Conservation (phyloP, 2,888 invertebrate genomes). For the Clepsis dumicolana region DNA sequence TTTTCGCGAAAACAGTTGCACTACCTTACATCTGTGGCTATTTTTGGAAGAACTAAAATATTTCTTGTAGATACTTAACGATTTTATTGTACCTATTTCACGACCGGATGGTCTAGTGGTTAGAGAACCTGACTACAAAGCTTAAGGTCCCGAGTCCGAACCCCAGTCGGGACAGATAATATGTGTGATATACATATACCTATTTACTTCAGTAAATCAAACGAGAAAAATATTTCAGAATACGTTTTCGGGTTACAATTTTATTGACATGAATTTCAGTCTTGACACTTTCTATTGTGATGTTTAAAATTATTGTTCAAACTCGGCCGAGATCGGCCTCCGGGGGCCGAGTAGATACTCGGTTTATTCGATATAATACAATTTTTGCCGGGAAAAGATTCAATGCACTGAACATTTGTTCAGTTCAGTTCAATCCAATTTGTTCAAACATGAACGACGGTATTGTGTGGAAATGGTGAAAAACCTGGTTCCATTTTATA, state of each 20-base stretch:
- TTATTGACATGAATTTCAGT: too few relatives aligned
- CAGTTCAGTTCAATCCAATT: slow-evolving; percentile 44
- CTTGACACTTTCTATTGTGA: too few relatives aligned
- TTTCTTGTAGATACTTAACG: background rate
- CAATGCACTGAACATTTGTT: slow-evolving; percentile 41
- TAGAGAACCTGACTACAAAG: too few relatives aligned
- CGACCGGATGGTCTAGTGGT: too few relatives aligned
- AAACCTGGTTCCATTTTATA: slow-evolving; percentile 40
- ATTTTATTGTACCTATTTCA: too few relatives aligned
- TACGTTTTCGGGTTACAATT: too few relatives aligned
- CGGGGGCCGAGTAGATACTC: background rate
- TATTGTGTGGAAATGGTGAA: slow-evolving; percentile 41
- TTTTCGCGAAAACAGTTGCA: slow-evolving; percentile 48
- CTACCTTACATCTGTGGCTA: background rate
- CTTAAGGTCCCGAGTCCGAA: too few relatives aligned
- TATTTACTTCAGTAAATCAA: too few relatives aligned
- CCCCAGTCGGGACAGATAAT: too few relatives aligned
- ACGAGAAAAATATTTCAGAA: too few relatives aligned
- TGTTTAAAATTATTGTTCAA: slow-evolving; percentile 1
- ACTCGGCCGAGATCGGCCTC: slow-evolving; percentile 1
- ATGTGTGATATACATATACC: too few relatives aligned
- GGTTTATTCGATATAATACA: slow-evolving; percentile 24
- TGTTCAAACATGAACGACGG: slow-evolving; percentile 43
- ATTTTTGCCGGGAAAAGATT: slow-evolving; percentile 37
- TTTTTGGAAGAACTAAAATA: background rate